Conservation (phyloP, 2,113 vertebrate species). For the Redunca redunca region DNA sequence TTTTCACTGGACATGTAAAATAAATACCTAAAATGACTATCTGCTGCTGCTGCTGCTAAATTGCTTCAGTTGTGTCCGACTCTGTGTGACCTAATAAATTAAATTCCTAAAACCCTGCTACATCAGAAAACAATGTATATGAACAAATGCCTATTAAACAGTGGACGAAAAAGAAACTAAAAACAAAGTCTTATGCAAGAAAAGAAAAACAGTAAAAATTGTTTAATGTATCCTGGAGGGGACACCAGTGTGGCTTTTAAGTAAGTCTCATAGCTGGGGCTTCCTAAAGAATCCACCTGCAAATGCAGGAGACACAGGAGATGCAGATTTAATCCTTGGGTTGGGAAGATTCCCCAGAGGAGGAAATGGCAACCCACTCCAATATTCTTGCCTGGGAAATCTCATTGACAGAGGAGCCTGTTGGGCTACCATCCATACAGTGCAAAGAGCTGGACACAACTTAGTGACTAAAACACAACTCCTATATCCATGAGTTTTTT, state of each 20-base stretch:
- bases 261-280: neutral
- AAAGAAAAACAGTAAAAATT: neutral
- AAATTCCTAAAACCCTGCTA: neutral
- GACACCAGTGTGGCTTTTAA: neutral
- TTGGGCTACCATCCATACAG: neutral
- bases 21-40: neutral
- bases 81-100: neutral
- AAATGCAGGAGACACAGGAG: neutral
- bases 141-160: neutral
- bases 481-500: neutral
- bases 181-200: neutral
- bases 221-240: neutral
- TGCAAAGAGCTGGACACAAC: neutral
- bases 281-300: neutral
- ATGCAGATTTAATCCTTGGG: neutral
- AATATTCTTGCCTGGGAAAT: neutral
- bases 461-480: neutral
- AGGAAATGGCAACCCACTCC: neutral
- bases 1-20: neutral
- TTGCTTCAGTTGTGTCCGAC: too few species aligned
- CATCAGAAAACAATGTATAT: neutral
- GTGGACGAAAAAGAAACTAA: neutral
- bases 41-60: too few species aligned
- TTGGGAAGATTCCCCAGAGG: neutral
- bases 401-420: neutral